These are phyloP conservation scores for Parasteatoda lunata DNA, from an alignment of 2,888 invertebrate genomes.

Conservation along the genomic window DNA sequence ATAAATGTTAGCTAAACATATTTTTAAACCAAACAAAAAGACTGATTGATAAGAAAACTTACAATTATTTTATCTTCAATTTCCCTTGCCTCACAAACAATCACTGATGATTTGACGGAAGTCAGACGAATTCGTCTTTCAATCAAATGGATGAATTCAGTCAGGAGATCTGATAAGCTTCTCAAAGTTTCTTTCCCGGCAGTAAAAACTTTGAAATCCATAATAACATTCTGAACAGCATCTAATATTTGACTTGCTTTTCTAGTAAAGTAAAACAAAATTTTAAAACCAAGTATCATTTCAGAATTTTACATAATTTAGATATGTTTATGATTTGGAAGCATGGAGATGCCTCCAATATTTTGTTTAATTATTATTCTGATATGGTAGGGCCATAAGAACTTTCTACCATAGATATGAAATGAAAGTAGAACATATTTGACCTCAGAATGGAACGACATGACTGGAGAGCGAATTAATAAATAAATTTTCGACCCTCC, in stretches of 20 bases:
- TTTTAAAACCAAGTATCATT: too few species aligned
- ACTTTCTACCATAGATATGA: too few species aligned
- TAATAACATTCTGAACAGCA: conserved; percentile 69
- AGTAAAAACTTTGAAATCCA: conserved; percentile 66
- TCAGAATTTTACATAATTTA: too few species aligned
- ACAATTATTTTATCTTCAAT: conserved; percentile 46
- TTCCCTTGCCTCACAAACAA: conserved; percentile 57
- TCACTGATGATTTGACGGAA: conserved; percentile 53
- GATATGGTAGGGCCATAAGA: too few species aligned
- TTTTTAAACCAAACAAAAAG: background rate
- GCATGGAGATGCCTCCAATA: too few species aligned
- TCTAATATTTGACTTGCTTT: conserved; percentile 71
- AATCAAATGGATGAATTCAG: conserved; percentile 68
- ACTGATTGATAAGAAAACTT: background rate
- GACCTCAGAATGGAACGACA: too few species aligned
- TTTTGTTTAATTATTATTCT: too few species aligned
- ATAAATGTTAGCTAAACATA: background rate
- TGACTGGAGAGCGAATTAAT: too few species aligned
- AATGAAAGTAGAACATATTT: too few species aligned
- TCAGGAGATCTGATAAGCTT: conserved; percentile 62
- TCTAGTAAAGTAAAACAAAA: conserved; percentile 52
- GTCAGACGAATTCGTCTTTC: conserved; percentile 69
- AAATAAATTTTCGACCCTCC: too few species aligned
- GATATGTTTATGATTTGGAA: too few species aligned
- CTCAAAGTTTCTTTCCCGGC: conserved; percentile 60